Evolutionary conservation across 2,113 vertebrate species (phyloP).

Genomic region (Tetrao urogallus): DNA sequence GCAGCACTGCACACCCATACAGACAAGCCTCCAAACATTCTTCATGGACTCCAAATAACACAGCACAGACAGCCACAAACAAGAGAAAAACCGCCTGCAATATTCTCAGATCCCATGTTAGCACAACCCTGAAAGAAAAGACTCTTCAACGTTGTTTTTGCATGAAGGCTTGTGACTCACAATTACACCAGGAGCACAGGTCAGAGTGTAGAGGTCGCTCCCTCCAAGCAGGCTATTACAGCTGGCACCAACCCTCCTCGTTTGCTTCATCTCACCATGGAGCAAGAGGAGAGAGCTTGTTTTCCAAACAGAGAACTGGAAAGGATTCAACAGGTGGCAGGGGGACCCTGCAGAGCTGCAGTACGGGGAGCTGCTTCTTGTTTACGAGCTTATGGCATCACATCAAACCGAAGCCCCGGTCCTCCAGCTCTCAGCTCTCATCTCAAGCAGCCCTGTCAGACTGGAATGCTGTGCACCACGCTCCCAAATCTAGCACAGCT

Average conservation of each 20-base stretch:
- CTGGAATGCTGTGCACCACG: fast-evolving
- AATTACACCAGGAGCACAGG: neutral
- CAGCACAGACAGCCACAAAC: fast-evolving
- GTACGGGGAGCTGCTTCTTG: neutral
- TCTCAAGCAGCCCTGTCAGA: neutral
- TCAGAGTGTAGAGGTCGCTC: neutral
- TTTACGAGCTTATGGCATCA: neutral
- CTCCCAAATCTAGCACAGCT: neutral
- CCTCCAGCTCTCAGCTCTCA: neutral
- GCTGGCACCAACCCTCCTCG: neutral
- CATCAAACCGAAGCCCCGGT: neutral
- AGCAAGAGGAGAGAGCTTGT: neutral
- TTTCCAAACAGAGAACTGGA: neutral
- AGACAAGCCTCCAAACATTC: neutral
- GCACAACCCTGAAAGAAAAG: neutral
- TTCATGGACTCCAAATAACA: neutral
- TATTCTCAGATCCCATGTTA: neutral
- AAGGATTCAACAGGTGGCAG: neutral
- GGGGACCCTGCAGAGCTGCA: neutral
- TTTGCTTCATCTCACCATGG: neutral
- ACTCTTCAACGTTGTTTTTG: neutral
- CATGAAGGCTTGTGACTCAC: neutral
- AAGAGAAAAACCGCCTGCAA: neutral
- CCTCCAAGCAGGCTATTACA: neutral
- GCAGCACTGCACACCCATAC: neutral